Evolutionary conservation across 2,113 vertebrate species (phyloP), one percentile per base, ranked within the genome.

Genomic region (Uria lomvia): DNA sequence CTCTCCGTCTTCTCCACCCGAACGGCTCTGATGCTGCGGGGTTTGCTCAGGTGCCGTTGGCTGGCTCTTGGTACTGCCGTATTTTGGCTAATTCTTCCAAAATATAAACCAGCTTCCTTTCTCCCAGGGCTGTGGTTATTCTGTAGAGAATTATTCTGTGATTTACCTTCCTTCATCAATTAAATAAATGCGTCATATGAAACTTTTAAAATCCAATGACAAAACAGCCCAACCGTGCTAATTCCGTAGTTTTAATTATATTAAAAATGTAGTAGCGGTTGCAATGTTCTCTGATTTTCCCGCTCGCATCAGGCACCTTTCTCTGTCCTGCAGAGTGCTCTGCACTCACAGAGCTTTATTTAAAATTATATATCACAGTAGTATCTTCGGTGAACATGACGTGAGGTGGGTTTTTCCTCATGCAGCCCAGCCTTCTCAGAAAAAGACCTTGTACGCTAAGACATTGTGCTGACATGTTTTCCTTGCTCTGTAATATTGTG

Each of bases 401-500:
- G 1, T 79, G 63, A 9, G 52, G 1, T 82, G 63, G 11, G 52
- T 40, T 91, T 91, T 87, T 92, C 81, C 53, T 92, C 67, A 13
- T 49, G 62, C 62, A 94, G 15, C n/a, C 4, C 36, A 85, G 0
- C 66, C 60, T 38, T 81, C 88, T 81, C 56, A 29, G 49, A 88
- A 79, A 70, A 87, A 85, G 91, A 66, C 70, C 66, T 92, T 78
- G 77, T 83, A 10, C 1, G 4, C 77, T 42, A 21, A 89, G 86
- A 73, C 67, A 63, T 65, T 85, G 91, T 86, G 74, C 87, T 86
- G 76, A 73, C 50, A 26, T 75, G 81, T 88, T 96, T 95, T 89
- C 87, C 92, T 92, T 91, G 84, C 67, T 73, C 75, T 95, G 66
- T 65, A 91, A 36, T 82, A 79, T 65, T 89, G 55, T 94, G 63